Base-by-base conservation (phyloP, 2,113 vertebrate species). In the Lampris incognitus region DNA sequence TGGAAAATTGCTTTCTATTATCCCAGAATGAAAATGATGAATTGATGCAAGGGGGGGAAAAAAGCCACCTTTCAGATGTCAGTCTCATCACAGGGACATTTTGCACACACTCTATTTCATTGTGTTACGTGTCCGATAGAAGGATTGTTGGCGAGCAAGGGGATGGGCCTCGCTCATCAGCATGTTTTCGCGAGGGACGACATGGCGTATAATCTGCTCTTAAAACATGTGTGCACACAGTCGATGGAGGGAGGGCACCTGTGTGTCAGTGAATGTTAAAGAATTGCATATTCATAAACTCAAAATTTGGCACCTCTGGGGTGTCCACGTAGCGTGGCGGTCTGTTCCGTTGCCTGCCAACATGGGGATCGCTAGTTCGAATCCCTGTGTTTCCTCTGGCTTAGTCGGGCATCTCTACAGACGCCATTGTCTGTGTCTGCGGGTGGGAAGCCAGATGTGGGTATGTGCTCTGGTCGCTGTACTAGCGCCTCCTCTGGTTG, bases 1-100 rank as follows among this genome's bases (percentile, higher is more conserved):
- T 80, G 83, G 85, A 76, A 93, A 79, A 91, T 91, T 89, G 89
- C 85, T 88, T 92, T 92, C 89, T 88, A 89, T 93, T 91, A 91
- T 89, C 75, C 67, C 44, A 68, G 78, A 88, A 77, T 86, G 90
- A 90, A 84, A 90, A 88, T 89, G 87, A 92, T 88, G 69, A 91
- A 90, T 91, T 83, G 81, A 76, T 82, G 67, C 66, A 73, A 52
- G 62, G 57, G 59, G 73, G 4, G 24, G 24, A n/a, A 60, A 38
- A 66, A 74, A 81, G 77, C 63, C 41, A 84, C 85, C 66, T 86
- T 86, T 91, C 87, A 88, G 81, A 84, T 85, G 85, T 89, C 76
- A 84, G 69, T 80, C 89, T 83, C 76, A 84, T 87, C 52, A 65
- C 64, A 44, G 77, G 49, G 62, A 73, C 79, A 87, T 90, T 90